Evolutionary conservation across 2,888 invertebrate species (phyloP), one percentile per base, ranked within the genome.

Genomic region (Pterostichus niger): DNA sequence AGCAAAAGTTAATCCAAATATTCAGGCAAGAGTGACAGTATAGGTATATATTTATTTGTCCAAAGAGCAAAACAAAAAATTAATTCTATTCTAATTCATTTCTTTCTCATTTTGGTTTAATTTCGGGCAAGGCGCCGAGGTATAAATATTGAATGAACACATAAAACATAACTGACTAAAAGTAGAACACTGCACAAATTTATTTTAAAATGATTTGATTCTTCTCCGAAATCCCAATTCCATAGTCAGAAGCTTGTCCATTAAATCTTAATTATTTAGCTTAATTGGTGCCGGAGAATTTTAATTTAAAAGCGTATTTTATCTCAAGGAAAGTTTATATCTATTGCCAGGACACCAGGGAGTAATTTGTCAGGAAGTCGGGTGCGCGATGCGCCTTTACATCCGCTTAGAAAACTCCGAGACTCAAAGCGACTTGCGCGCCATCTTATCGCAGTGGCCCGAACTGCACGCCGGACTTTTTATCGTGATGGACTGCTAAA

Each of bases 291-390:
- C 68, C 44, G 52, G 68, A 79, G 68, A 79, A 79, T 79, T 79
- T 79, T 79, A 79, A 79, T 79, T 79, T 79, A 79, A 79, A 79
- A 79, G 79, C 49, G 79, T 68, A 79, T 79, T 79, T 79, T 79
- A 79, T 64, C 64, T 68, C 49, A 10, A 31, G 56, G 77, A 77
- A 77, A 77, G 56, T 77, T 77, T 77, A 77, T 77, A 77, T 77
- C 77, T 77, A 76, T 54, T 54, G 76, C 54, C 31, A 9, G 76
- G 46, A 13, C 75, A 33, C 75, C 13, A 33, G 75, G 77, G 77
- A 77, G 31, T 59, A 77, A 77, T 77, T 77, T 77, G 77, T 77
- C 56, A 77, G 76, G 31, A 40, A 40, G 31, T 2, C 59, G 0
- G 15, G 13, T 46, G 71, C 15, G 35, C 40, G 59, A 64, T 46